phyloP scores from a whole-genome alignment of 2,797 vertebrate genomes.

The Scolopax bukidnonensis region DNA sequence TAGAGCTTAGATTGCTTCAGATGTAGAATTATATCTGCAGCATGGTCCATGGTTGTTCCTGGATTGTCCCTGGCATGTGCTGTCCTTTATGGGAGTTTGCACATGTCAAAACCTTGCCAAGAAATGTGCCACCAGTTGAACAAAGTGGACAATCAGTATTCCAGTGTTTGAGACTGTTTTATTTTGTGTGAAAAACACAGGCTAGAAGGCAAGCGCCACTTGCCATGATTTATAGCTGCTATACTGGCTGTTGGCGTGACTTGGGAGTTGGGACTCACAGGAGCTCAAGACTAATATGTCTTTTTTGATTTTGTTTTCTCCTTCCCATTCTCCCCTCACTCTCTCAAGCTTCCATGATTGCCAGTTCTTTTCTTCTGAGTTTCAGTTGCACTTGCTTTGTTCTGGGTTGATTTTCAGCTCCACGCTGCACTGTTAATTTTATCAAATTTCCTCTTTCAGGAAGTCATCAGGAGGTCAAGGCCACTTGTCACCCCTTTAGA shows the following conservation, averaged over 20 bases:
- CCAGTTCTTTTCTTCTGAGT: background rate
- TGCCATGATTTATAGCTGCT: background rate
- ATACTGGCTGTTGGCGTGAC: background rate
- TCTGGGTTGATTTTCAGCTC: background rate
- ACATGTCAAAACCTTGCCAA: background rate
- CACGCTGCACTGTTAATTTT: rapidly evolving
- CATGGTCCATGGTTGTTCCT: background rate
- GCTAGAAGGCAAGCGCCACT: background rate
- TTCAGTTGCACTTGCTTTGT: background rate
- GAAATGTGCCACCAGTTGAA: background rate
- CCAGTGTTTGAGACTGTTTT: background rate
- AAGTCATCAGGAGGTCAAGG: background rate
- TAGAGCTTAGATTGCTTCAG: background rate
- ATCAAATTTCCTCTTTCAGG: background rate
- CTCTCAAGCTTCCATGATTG: background rate
- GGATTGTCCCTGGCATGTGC: background rate
- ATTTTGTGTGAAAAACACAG: background rate
- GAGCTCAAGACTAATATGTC: background rate
- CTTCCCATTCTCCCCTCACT: background rate
- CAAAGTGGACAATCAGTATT: background rate
- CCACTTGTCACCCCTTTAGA: background rate
- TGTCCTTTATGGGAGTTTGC: background rate
- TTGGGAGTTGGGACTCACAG: background rate
- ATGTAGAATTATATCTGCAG: background rate
- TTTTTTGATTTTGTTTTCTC: background rate